phyloP scores from a whole-genome alignment of 2,113 vertebrate genomes.

The Hassar affinis region DNA sequence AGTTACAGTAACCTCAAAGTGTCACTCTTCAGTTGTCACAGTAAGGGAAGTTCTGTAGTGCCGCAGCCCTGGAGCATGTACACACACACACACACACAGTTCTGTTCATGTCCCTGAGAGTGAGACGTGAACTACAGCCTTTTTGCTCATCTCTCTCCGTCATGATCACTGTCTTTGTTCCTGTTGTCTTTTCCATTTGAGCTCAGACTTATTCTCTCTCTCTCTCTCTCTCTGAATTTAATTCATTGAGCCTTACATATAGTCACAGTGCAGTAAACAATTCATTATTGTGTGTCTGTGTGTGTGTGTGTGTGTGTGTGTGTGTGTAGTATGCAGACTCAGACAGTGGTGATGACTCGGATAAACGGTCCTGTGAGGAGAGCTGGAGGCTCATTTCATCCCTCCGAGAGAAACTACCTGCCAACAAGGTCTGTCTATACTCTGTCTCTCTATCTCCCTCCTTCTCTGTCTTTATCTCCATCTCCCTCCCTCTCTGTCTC shows the following conservation, averaged over 20 bases:
- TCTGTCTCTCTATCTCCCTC: not conserved
- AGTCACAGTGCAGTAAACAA: too few species aligned
- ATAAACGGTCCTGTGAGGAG: slow-evolving; percentile 88
- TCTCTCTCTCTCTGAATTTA: too few species aligned
- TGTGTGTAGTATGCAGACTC: slow-evolving; percentile 78
- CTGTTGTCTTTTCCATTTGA: not conserved
- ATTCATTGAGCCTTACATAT: too few species aligned
- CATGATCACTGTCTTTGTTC: not conserved
- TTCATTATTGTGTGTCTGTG: too few species aligned
- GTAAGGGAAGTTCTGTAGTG: too few species aligned
- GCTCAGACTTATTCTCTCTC: not conserved
- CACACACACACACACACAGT: slow-evolving; percentile 3
- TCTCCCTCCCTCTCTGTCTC: too few species aligned
- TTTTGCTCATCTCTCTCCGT: not conserved
- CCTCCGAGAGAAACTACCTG: slow-evolving; percentile 81
- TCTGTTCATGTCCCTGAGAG: not conserved
- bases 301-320: slow-evolving; percentile 6
- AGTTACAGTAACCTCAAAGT: too few species aligned
- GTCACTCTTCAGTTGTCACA: too few species aligned
- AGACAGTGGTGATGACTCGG: slow-evolving; percentile 85
- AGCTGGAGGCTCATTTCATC: slow-evolving; percentile 88
- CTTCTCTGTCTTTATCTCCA: too few species aligned
- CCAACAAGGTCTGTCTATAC: slow-evolving; percentile 71
- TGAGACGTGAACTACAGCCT: not conserved
- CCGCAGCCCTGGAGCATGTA: too few species aligned